Base-by-base conservation (phyloP, 1,140 invertebrate genomes). In the Mactra quadrangularis region DNA sequence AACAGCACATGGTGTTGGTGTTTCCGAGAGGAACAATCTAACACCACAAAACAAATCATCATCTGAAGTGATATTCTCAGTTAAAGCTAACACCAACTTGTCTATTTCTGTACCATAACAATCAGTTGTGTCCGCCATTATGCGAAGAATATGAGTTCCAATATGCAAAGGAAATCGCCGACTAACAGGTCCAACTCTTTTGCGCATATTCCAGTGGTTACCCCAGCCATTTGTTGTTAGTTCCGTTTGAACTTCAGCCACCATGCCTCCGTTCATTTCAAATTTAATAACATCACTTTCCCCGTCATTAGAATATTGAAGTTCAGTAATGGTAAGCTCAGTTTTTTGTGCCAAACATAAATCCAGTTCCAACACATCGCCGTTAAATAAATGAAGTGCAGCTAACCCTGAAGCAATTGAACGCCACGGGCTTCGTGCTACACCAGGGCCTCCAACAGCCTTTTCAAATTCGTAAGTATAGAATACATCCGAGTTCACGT, bases 241-340 rank as follows among this genome's bases (percentile, higher is more conserved):
- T 47, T 64, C 38, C 3, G 75, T 77, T 33, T 64, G 11, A 11
- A 77, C 38, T 2, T 4, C 22, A 2, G 19, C 45, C 4, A 50
- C 3, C 4, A 3, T 11, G 3, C 25, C 25, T 33, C 55, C 41
- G 22, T 75, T 33, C 4, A 66, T 25, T 0, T 31, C 22, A 15
- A 66, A 22, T 6, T 53, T 45, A n/a, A 78, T 33, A 17, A 0
- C 22, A 22, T 78, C 75, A 52, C 75, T 53, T 3, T 78, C 47
- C 11, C 75, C 75, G 35, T 78, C 75, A 38, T 78, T 78, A 15
- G 60, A 78, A 38, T 66, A 53, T 0, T 64, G 22, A 11, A 78
- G 19, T 7, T 53, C 60, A 7, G 25, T 29, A 64, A 66, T 22
- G 7, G 25, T 38, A 13, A 78, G 13, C 11, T 27, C 15, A 13